Base-by-base conservation (phyloP, 2,888 invertebrate species). In the Meghimatium bilineatum region DNA sequence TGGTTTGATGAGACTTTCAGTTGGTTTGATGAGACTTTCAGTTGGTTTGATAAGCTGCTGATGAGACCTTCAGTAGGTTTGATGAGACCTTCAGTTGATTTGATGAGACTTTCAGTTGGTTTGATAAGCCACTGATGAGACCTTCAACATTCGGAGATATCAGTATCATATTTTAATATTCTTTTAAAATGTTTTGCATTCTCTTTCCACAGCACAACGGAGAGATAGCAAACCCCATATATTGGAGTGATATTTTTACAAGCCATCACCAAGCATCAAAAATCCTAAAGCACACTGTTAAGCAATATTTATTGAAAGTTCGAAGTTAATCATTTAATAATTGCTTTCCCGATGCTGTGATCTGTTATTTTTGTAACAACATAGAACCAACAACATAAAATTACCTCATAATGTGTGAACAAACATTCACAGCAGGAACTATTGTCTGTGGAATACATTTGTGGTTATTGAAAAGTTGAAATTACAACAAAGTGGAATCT, bases 201-300 rank as follows among this genome's bases (percentile, higher is more conserved):
- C 34, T 69, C 36, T 26, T 72, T 32, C 26, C 29, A 52, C 52
- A 74, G 52, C 32, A 32, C 74, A 52, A 2, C 32, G 26, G 74
- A 74, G 52, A 74, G 74, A 29, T 74, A 74, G 52, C 74, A 74
- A 29, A 74, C 23, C 74, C n/a, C n/a, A n/a, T n/a, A 52, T 74
- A 52, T 23, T 74, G 44, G n/a, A 72, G 72, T 72, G 44, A 20
- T n/a, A 44, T 0, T 29, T 72, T 10, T 1, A 29, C 20, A 29
- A 32, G 32, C 1, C 74, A 52, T 32, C 32, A 5, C 20, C 29
- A 74, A 23, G n/a, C 74, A 52, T 52, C 36, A 71, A 29, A 14
- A 32, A 32, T 1, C 8, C 23, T 32, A 63, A 63, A 63, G 29
- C 49, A 56, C 12, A n/a, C n/a, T 8, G 1, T 32, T 36, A 23